Evolutionary conservation across 2,888 invertebrate species (phyloP).

Genomic region (Gonocerus acuteangulatus): DNA sequence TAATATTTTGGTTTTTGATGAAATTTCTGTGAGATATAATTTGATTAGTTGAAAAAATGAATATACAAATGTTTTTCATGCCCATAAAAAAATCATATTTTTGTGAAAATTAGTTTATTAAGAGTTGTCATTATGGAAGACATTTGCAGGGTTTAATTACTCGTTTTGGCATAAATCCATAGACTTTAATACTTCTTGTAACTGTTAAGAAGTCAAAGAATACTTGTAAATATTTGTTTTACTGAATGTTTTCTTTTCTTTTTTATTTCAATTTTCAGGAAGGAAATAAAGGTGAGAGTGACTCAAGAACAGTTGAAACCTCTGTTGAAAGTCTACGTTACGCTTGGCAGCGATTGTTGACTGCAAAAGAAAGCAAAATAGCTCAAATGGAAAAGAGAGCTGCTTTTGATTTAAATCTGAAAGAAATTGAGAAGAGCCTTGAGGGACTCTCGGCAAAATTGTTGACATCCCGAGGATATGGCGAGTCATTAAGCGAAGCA

Average conservation of each 20-base stretch:
- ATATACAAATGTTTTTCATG: too few relatives aligned
- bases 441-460: slow-evolving; percentile 59
- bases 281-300: slow-evolving; percentile 62
- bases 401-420: slow-evolving; percentile 60
- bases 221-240: too few relatives aligned
- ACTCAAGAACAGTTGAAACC: slow-evolving; percentile 59
- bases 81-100: too few relatives aligned
- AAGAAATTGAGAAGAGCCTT: slow-evolving; percentile 62
- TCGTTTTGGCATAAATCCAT: too few relatives aligned
- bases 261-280: slow-evolving; percentile 34
- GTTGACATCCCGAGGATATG: slow-evolving; percentile 56
- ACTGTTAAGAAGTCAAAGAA: too few relatives aligned
- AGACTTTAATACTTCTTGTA: too few relatives aligned
- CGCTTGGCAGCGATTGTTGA: slow-evolving; percentile 58
- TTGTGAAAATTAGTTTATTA: too few relatives aligned
- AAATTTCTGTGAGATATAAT: too few relatives aligned
- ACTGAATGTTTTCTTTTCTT: background rate
- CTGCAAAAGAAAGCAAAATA: slow-evolving; percentile 51
- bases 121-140: too few relatives aligned
- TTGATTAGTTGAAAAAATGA: too few relatives aligned
- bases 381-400: slow-evolving; percentile 57
- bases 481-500: slow-evolving; percentile 62
- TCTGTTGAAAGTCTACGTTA: slow-evolving; percentile 54
- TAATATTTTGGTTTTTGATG: too few relatives aligned
- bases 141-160: too few relatives aligned